Evolutionary conservation across 2,888 invertebrate species (phyloP), one percentile per base, ranked within the genome.

Genomic region (Carabus problematicus): DNA sequence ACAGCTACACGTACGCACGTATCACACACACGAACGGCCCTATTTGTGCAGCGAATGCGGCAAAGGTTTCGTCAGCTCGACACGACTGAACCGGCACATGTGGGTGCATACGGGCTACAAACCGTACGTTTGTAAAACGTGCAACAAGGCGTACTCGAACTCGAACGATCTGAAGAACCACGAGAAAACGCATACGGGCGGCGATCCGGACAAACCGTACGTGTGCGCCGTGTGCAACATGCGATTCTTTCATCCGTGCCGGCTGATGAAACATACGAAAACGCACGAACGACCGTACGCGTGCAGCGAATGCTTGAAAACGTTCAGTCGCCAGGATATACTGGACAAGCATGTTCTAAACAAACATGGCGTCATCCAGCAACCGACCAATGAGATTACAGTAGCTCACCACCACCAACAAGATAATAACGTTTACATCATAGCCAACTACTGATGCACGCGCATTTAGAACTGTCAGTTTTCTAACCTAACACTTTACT

Each of bases 191-290:
- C 79, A 77, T 61, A 71, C 69, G 18, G 73, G 72, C 16, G 71
- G 70, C 1, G 74, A 77, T 11, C 74, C 75, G 1, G 76, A 77
- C 39, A 80, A 79, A 69, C 77, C 78, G 1, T 77, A 78, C 64
- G 75, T 73, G 4, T 80, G 80, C 72, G 71, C 72, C 43, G 66
- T 74, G 16, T 80, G 80, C 70, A 74, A 77, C 52, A 77, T 77
- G 76, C 72, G 76, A 63, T 80, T 80, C 66, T 78, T 76, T 63
- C 79, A 79, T 71, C 77, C 76, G 0, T 85, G 85, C 69, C 82
- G 83, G 56, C 81, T 85, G 61, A 73, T 81, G 1, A 84, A 82
- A 74, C 86, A 86, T 75, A 74, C 84, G 73, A 78, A 80, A 61
- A 77, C 79, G 0, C 86, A 86, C 71, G 78, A 77, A 19, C 74